Evolutionary conservation across 2,888 invertebrate species (phyloP).

Genomic region (Podabrus alpinus): DNA sequence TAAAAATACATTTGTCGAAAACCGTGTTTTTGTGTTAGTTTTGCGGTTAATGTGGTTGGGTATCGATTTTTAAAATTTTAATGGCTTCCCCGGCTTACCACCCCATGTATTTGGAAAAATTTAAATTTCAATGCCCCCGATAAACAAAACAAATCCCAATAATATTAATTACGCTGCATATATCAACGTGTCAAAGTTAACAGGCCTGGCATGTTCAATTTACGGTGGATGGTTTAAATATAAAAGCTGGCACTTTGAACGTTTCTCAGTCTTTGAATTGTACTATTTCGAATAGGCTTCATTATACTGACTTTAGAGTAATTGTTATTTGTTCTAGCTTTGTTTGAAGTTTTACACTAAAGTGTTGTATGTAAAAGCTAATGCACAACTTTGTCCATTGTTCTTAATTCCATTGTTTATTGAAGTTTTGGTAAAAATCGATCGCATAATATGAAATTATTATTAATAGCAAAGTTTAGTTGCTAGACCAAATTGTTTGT

Average conservation of each 20-base stretch:
- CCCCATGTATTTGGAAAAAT: background rate
- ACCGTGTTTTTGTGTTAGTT: background rate
- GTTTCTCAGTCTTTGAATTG: constrained; percentile 27
- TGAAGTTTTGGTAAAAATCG: constrained; percentile 18
- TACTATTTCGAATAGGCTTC: constrained; percentile 17
- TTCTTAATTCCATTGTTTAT: constrained; percentile 19
- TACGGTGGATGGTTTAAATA: constrained; percentile 27
- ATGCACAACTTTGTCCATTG: constrained; percentile 22
- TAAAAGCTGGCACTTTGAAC: constrained; percentile 22
- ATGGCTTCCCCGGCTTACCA: background rate
- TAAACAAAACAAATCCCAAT: constrained; percentile 49
- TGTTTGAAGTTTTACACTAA: constrained; percentile 26
- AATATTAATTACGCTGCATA: constrained; percentile 49
- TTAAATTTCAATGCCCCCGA: constrained; percentile 14
- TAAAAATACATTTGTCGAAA: background rate
- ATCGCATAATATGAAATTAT: constrained; percentile 10
- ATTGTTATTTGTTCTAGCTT: constrained; percentile 26
- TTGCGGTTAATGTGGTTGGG: background rate
- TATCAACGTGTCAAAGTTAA: constrained; percentile 43
- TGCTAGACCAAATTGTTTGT: background rate
- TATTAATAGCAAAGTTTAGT: constrained; percentile 6
- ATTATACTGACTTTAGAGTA: constrained; percentile 22
- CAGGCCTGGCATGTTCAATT: constrained; percentile 33
- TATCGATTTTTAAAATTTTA: background rate
- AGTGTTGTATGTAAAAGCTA: constrained; percentile 20